phyloP scores from a whole-genome alignment of 2,797 vertebrate genomes.

The Pangasius krempfi region DNA sequence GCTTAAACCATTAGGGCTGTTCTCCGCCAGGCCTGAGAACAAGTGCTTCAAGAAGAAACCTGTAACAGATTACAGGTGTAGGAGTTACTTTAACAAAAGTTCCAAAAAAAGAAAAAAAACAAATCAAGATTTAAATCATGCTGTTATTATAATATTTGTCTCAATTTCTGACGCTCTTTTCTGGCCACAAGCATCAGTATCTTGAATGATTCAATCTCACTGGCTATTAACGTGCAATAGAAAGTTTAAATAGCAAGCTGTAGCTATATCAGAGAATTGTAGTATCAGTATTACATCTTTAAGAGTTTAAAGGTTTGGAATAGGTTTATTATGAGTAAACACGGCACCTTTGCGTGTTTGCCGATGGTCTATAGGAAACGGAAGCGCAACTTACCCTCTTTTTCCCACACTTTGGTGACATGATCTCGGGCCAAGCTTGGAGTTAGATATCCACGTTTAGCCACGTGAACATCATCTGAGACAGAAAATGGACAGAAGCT shows the following conservation, averaged over 20 bases:
- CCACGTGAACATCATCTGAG: slow-evolving; percentile 71
- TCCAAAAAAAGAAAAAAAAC: background rate
- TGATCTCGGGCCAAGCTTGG: slow-evolving; percentile 85
- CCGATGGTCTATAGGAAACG: background rate
- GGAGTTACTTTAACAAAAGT: background rate
- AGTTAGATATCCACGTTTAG: slow-evolving; percentile 87
- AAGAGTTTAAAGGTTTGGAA: background rate
- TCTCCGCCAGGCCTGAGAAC: slow-evolving; percentile 80
- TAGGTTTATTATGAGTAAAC: background rate
- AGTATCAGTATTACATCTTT: background rate
- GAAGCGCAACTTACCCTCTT: slow-evolving; percentile 80
- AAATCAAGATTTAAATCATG: background rate
- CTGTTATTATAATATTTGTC: background rate
- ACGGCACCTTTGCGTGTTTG: background rate
- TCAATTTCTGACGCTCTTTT: background rate
- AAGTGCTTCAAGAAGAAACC: slow-evolving; percentile 89
- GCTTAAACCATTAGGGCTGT: slow-evolving; percentile 65
- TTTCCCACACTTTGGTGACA: slow-evolving; percentile 82
- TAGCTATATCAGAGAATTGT: background rate
- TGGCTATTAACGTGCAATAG: background rate
- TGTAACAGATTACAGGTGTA: slow-evolving; percentile 57
- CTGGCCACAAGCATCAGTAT: background rate
- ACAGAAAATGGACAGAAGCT: background rate
- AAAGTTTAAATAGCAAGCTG: background rate
- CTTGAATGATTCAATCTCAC: background rate